Evolutionary conservation across 2,888 invertebrate species (phyloP), one percentile per base, ranked within the genome.

Genomic region (Teleogryllus oceanicus): DNA sequence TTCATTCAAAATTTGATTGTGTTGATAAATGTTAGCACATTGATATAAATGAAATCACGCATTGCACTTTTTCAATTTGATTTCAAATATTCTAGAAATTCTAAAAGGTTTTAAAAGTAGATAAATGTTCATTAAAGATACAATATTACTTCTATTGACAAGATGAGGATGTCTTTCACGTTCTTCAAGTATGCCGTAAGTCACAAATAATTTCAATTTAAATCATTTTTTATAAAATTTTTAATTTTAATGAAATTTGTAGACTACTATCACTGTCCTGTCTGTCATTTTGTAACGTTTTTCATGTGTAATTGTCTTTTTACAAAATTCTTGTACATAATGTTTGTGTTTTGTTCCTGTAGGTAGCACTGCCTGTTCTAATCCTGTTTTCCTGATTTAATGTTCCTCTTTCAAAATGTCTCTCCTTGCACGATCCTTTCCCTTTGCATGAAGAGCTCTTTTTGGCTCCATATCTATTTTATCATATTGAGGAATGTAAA

Each of bases 331-430:
- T 18, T 62, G n/a, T 62, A 62, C 16, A 62, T n/a, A 18, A 13
- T 62, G 16, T 62, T 62, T 62, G 16, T 62, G 16, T 62, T 37
- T 62, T 62, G n/a, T 62, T 62, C 62, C 62, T 62, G 62, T 62
- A 62, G 62, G n/a, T 62, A 62, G 62, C 37, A 37, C n/a, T 62
- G 62, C 62, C 62, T 62, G 62, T 62, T 62, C 62, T 62, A 62
- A 13, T 62, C 62, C 62, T 62, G 16, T 62, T n/a, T 62, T 62
- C 62, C 62, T 12, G 4, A n/a, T 62, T 62, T n/a, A 62, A 62
- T 62, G n/a, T 37, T 37, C 37, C 62, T 18, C 62, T 62, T 62
- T 62, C 16, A 62, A 62, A 13, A 12, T 8, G n/a, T 3, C 62
- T 62, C 16, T 18, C 62, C 13, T 62, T 13, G 13, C 62, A 62